These are phyloP conservation scores for Loris lydekkerianus DNA, from an alignment of 2,797 vertebrate species.

Conservation along the genomic window DNA sequence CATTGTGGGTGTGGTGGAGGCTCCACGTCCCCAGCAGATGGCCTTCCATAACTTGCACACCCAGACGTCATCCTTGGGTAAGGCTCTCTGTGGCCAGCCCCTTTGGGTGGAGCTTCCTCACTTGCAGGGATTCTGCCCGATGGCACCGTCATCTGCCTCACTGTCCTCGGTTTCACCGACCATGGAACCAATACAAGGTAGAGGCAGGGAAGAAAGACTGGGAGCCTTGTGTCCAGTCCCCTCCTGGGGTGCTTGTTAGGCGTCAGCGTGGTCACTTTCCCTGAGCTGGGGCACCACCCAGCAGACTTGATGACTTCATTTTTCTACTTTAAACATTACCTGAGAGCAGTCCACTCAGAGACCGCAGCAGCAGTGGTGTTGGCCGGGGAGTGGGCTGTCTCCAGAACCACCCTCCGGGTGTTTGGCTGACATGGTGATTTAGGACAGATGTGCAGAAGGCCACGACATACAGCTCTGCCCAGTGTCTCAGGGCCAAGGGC, in stretches of 20 bases:
- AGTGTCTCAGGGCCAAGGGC: too few species aligned
- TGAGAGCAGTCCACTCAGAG: too few species aligned
- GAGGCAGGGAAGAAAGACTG: background rate
- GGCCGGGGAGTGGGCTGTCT: background rate
- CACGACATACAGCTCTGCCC: fast-evolving
- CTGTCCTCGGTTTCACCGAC: fast-evolving
- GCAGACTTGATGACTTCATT: background rate
- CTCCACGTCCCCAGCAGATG: fast-evolving
- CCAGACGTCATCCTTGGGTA: background rate
- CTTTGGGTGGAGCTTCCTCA: background rate
- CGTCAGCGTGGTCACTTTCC: too few species aligned
- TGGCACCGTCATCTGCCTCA: background rate
- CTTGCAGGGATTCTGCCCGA: background rate
- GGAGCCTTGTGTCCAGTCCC: background rate
- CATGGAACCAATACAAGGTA: fast-evolving
- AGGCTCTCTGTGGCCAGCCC: fast-evolving
- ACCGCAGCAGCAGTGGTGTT: too few species aligned
- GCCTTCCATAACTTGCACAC: fast-evolving
- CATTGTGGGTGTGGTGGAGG: fast-evolving
- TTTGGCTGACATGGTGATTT: fast-evolving
- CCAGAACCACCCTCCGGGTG: too few species aligned
- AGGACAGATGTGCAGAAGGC: too few species aligned
- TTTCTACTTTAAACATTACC: background rate
- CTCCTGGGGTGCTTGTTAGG: background rate
- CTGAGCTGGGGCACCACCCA: background rate